Evolutionary conservation across 2,797 vertebrate genomes (phyloP).

Genomic region (Hoplostethus mediterraneus): DNA sequence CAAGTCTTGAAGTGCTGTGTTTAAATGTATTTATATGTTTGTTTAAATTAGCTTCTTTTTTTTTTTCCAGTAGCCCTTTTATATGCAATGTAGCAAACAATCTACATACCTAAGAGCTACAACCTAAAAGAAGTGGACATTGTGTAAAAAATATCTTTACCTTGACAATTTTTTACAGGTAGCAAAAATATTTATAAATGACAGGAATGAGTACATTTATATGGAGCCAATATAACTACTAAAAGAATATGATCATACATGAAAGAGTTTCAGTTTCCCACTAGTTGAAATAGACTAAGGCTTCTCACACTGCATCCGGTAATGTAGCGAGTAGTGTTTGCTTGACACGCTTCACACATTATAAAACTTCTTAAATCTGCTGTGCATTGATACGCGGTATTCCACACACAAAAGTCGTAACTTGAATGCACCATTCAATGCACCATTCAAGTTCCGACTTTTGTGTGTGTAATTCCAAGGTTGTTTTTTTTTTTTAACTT

Average conservation of each 20-base stretch:
- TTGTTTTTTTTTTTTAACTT: too few relatives aligned
- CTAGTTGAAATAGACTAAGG: background rate
- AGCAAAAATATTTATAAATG: background rate
- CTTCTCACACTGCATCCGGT: background rate
- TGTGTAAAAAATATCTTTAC: background rate
- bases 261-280: background rate
- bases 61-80: constrained; percentile 27
- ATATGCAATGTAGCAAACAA: constrained; percentile 12
- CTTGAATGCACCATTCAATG: too few relatives aligned
- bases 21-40: constrained; percentile 6
- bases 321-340: too few relatives aligned
- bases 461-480: too few relatives aligned
- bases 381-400: constrained; percentile 35
- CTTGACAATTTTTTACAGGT: background rate
- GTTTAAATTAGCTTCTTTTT: background rate
- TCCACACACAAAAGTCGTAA: too few relatives aligned
- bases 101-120: background rate
- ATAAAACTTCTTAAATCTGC: background rate
- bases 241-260: background rate
- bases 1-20: background rate
- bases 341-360: too few relatives aligned
- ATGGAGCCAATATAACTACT: background rate
- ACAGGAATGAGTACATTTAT: background rate
- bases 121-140: background rate
- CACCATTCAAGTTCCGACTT: too few relatives aligned